These are phyloP conservation scores for Drosophila pallidifrons DNA, from an alignment of 1,140 invertebrate species.

Conservation along the genomic window DNA sequence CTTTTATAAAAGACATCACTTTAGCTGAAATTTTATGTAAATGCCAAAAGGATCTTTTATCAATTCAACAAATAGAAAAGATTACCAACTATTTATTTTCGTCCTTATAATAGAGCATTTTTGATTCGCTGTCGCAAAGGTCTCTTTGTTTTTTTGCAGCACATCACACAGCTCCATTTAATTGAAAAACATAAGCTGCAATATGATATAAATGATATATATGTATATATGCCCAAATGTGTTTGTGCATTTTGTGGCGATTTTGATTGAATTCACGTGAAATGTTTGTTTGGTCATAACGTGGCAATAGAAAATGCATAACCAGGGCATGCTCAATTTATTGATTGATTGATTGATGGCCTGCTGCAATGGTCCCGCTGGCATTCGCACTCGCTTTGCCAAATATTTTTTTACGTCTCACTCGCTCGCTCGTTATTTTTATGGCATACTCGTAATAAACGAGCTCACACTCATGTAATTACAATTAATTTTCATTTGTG, in stretches of 20 bases:
- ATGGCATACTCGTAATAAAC: conserved; percentile 41
- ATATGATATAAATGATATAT: conserved; percentile 10
- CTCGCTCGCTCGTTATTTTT: conserved; percentile 25
- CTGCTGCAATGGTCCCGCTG: conserved; percentile 2
- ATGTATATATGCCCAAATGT: neutral
- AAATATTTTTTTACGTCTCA: neutral
- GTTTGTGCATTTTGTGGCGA: conserved; percentile 29
- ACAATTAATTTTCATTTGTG: conserved; percentile 65
- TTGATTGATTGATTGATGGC: conserved; percentile 42
- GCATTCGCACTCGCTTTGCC: neutral
- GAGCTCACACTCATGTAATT: conserved; percentile 48
- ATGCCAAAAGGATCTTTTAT: neutral
- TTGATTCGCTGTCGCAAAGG: neutral
- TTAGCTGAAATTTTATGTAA: no score
- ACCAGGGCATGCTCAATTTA: conserved; percentile 41
- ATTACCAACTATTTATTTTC: no score
- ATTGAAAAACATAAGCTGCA: conserved; percentile 35
- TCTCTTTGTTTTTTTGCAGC: conserved; percentile 1
- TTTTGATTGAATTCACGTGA: conserved; percentile 58
- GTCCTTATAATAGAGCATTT: neutral
- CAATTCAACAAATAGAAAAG: neutral
- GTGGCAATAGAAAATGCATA: conserved; percentile 45
- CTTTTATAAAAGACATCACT: no score
- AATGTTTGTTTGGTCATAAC: conserved; percentile 40
- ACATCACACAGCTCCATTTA: conserved; percentile 49